Percentiles rank a stretch among this genome's conserved stretches.
phyloP scores from a whole-genome alignment of 1,140 invertebrate genomes.

The Caenorhabditis tropicalis region DNA sequence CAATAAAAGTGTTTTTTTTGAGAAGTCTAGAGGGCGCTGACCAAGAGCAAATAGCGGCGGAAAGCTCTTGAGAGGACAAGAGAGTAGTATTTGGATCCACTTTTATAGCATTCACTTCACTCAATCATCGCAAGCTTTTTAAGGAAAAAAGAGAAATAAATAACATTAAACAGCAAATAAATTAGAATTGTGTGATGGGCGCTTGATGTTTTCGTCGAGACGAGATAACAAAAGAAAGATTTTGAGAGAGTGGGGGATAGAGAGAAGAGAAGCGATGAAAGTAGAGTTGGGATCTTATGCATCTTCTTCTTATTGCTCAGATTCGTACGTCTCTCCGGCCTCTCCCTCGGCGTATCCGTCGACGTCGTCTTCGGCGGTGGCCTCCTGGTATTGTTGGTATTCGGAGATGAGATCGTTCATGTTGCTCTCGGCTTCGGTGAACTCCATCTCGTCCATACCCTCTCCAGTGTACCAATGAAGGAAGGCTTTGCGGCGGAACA shows the following conservation, averaged over 20 bases:
- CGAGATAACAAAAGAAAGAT: too few species aligned
- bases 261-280: too few species aligned
- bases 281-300: too few species aligned
- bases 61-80: too few species aligned
- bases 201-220: too few species aligned
- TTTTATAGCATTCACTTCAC: neutral
- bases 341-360: slow-evolving; percentile 58
- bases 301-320: neutral
- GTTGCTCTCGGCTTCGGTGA: slow-evolving; percentile 80
- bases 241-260: too few species aligned
- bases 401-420: slow-evolving; percentile 88
- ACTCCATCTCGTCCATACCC: slow-evolving; percentile 78
- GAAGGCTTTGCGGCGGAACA: slow-evolving; percentile 91
- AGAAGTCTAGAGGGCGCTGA: too few species aligned
- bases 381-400: slow-evolving; percentile 83
- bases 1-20: too few species aligned
- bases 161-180: neutral
- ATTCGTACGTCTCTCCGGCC: slow-evolving; percentile 28
- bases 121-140: neutral
- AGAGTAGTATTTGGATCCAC: neutral
- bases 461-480: slow-evolving; percentile 87
- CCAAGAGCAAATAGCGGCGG: too few species aligned
- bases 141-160: neutral
- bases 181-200: too few species aligned
- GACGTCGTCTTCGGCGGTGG: slow-evolving; percentile 67